Evolutionary conservation across 2,888 invertebrate genomes (phyloP), one percentile per base, ranked within the genome.

Genomic region (Sepiola atlantica): DNA sequence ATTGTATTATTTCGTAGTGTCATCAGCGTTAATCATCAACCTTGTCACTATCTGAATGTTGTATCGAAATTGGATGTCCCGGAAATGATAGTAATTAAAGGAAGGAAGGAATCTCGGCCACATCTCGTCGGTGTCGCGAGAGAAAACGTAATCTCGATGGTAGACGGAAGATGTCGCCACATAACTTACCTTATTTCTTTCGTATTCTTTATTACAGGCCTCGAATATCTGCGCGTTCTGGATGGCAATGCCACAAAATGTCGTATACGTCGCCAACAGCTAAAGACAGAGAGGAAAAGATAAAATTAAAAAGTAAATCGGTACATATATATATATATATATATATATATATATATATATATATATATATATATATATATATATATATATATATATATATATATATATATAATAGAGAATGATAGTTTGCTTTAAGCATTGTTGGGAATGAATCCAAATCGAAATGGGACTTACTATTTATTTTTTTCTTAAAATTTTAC

Each of bases 191-290:
- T 97, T 97, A 95, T 98, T 98, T 94, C 98, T 95, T 94, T 98
- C 98, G 95, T 98, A 98, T 96, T 98, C 98, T 94, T 97, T 96
- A 93, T 97, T 96, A 94, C 98, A 98, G 1, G 97, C 97, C 94
- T 98, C 98, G 95, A 98, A 97, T 90, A 98, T 97, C 96, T 98
- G 97, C 45, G 98, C 98, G 95, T 98, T 98, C 90, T 97, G 97
- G 35, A 98, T 97, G 45, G 98, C 98, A 94, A 98, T 98, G 0
- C 98, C 98, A 95, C 98, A 98, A 95, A 98, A 98, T 93, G 98
- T 97, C 91, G 98, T 96, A 96, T 98, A 98, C 21, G 98, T 98
- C 95, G 97, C 97, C 95, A 98, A 96, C 94, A 98, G 95, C 98
- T 98, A 96, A 12, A 97, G 96, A 94, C 94, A 77, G 94, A 16